Base-by-base conservation (phyloP, 2,113 vertebrate species). In the Ibidorhyncha struthersii region DNA sequence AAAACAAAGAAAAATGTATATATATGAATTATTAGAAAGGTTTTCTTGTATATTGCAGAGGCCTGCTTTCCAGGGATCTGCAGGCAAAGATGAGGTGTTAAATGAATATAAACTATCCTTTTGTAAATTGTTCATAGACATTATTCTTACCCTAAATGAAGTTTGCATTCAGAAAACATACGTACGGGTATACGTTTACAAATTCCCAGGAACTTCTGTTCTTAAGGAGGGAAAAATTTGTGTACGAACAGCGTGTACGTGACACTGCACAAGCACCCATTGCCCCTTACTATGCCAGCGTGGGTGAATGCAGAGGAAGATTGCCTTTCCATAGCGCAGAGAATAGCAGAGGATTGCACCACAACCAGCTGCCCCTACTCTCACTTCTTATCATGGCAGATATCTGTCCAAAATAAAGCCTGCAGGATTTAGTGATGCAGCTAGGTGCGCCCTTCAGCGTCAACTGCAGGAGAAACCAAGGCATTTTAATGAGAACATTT, bases 1-100 rank as follows among this genome's bases (percentile, higher is more conserved):
- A 87, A 94, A 82, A 95, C 78, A 90, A 94, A 86, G 50, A 86
- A 87, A 97, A 95, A 93, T 96, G 55, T 65, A n/a, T 95, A 27
- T 50, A 82, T 6, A 8, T 88, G 79, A 91, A 70, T 84, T 94
- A 55, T 82, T 83, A 89, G 66, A 72, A 97, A 96, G 77, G 32
- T 66, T 96, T 95, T 92, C 78, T 86, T 82, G 47, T 41, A 8
- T 66, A n/a, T 86, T 14, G 36, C 86, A 86, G 70, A 77, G 21
- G 10, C 50, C 85, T 61, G 9, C 27, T 93, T 92, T 66, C 81
- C 73, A 87, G 41, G 13, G 67, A 89, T 50, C 25, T 77, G 45
- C 0, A 3, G 43, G n/a, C 86, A 47, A 69, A 65, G 26, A 72
- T n/a, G 58, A 45, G 29, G 14, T 62, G 27, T 38, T 79, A 79